Base-by-base conservation (phyloP, 2,113 vertebrate genomes). In the Corythoichthys haematopterus region DNA sequence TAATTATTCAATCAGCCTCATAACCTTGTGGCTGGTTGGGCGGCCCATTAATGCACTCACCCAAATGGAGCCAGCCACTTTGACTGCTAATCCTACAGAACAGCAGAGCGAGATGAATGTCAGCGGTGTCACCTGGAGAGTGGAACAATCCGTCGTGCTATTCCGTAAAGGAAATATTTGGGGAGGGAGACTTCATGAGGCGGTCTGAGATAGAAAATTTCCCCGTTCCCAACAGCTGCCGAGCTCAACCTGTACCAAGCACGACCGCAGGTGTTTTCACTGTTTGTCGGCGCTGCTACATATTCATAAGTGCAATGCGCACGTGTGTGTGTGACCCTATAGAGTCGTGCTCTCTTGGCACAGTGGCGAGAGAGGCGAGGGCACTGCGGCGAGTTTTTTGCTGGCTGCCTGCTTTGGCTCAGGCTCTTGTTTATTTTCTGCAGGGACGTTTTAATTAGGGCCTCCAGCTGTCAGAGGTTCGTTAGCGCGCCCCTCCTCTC, bases 381-480 rank as follows among this genome's bases (percentile, higher is more conserved):
- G 77, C 79, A 78, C 77, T 75, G 80, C 77, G 65, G 84, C 45
- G 79, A 81, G 69, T 72, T 64, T 5, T 78, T 43, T 43, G 72
- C 80, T 78, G 78, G 74, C 79, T 84, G 79, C 83, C 83, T 62
- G 78, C 85, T 38, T 89, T 91, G 90, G 91, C 89, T 88, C 85
- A 75, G 55, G 75, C 82, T 87, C 84, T 57, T 86, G 83, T 90
- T 85, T 89, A 88, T 85, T 92, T 93, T 91, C 90, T 88, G 83
- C 78, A 62, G 90, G 88, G 92, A 92, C 90, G 84, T 88, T 92
- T 62, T 93, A 93, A 93, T 93, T 93, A 93, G 91, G 88, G 90
- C 89, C 89, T 92, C 91, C 90, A 92, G 91, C 90, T 90, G 89
- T 92, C 89, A 86, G 85, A 85, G 88, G 81, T 92, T 92, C 88